A percentile compares a stretch with the other conserved stretches of the same genome.
These are phyloP conservation scores for Phyllostomus hastatus DNA, from an alignment of 2,113 vertebrate genomes.

Conservation along the genomic window DNA sequence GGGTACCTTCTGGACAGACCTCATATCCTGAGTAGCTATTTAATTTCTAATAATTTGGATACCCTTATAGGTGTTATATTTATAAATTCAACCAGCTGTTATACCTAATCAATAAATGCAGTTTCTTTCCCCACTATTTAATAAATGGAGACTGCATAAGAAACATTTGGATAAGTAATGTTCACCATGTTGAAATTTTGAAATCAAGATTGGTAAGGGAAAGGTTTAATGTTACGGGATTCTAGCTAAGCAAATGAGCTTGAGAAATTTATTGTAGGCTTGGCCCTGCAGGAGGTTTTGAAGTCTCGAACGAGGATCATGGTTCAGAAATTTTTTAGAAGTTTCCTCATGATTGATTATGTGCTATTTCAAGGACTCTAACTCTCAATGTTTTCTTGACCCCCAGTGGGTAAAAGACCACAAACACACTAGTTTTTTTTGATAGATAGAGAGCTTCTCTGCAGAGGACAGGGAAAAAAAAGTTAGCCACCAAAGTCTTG, in stretches of 20 bases:
- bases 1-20: too few species aligned
- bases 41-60: background rate
- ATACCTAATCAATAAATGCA: background rate
- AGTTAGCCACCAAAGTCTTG: background rate
- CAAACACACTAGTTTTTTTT: background rate
- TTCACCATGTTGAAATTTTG: background rate
- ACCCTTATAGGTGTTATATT: background rate
- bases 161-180: background rate
- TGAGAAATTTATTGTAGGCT: background rate
- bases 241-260: background rate
- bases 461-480: background rate
- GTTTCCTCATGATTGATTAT: background rate
- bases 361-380: background rate
- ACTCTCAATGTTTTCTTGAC: background rate
- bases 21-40: background rate
- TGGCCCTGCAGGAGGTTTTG: background rate
- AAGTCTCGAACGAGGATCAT: background rate
- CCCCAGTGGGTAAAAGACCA: background rate
- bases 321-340: background rate
- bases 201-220: background rate
- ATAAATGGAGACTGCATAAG: background rate
- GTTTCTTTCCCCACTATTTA: background rate
- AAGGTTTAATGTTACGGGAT: background rate
- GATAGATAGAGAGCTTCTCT: background rate
- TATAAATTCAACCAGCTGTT: background rate